Percentiles rank a stretch among this genome's conserved stretches.
Conservation (phyloP, 2,888 invertebrate species). For the Acrobasis suavella region DNA sequence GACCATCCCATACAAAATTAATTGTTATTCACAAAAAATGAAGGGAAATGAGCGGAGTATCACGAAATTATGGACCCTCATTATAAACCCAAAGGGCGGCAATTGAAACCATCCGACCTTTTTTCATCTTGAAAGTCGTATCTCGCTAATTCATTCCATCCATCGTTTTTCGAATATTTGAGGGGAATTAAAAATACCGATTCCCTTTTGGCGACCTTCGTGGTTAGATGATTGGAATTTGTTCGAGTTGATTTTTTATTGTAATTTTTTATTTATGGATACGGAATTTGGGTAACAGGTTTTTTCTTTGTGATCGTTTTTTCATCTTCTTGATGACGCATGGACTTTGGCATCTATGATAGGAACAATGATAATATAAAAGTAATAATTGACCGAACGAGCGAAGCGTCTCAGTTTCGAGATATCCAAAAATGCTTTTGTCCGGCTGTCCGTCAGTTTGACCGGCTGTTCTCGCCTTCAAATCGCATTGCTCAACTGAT, state of each 20-base stretch:
- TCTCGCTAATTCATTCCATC: slow-evolving; percentile 22
- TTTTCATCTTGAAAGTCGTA: slow-evolving; percentile 19
- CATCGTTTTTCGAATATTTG: slow-evolving; percentile 22
- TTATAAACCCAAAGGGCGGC: slow-evolving; percentile 29
- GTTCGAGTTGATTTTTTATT: slow-evolving; percentile 4
- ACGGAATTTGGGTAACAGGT: too few relatives aligned
- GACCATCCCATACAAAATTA: slow-evolving; percentile 11
- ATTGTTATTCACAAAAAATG: slow-evolving; percentile 12
- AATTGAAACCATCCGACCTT: slow-evolving; percentile 26
- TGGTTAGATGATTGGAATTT: slow-evolving; percentile 31
- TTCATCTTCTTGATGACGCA: too few relatives aligned
- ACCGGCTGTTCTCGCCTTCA: too few relatives aligned
- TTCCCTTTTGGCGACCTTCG: slow-evolving; percentile 8
- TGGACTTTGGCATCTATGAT: too few relatives aligned
- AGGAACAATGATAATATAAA: too few relatives aligned
- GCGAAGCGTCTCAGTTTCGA: too few relatives aligned
- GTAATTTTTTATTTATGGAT: not conserved
- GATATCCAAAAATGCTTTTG: too few relatives aligned
- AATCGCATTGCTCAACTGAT: too few relatives aligned
- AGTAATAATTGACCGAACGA: too few relatives aligned
- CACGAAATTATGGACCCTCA: slow-evolving; percentile 26
- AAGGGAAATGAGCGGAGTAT: slow-evolving; percentile 19
- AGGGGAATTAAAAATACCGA: slow-evolving; percentile 18
- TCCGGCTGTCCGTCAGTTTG: too few relatives aligned
- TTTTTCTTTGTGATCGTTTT: too few relatives aligned